phyloP scores from a whole-genome alignment of 2,888 invertebrate species.

The Brenthis daphne region DNA sequence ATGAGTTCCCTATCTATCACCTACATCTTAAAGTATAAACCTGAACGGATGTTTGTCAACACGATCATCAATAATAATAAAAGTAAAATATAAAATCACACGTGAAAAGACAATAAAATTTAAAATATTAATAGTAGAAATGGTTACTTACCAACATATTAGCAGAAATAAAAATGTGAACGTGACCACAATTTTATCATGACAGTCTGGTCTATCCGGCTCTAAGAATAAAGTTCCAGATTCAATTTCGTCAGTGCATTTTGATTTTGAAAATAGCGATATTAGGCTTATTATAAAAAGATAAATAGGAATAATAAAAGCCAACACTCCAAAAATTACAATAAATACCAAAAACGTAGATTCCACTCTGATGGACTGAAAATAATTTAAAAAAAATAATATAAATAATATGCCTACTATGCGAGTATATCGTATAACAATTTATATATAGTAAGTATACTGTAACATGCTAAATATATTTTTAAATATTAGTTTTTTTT shows the following conservation, averaged over 20 bases:
- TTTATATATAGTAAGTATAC: too few relatives aligned
- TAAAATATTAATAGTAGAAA: slow-evolving; percentile 8
- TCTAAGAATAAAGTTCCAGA: slow-evolving; percentile 70
- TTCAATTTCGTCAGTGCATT: slow-evolving; percentile 66
- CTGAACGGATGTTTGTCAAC: too few relatives aligned
- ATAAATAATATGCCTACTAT: too few relatives aligned
- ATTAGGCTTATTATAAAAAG: slow-evolving; percentile 79
- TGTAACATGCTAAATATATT: too few relatives aligned
- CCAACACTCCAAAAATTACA: slow-evolving; percentile 83
- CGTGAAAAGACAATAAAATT: background rate
- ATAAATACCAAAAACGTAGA: slow-evolving; percentile 85
- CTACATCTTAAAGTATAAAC: too few relatives aligned
- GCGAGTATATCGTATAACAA: too few relatives aligned
- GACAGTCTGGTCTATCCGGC: slow-evolving; percentile 63
- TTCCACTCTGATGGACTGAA: slow-evolving; percentile 87
- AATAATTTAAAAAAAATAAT: slow-evolving; percentile 18
- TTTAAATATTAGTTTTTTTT: too few relatives aligned
- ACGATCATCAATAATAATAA: background rate
- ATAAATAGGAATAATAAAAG: slow-evolving; percentile 84
- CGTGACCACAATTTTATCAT: slow-evolving; percentile 64
- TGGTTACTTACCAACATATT: slow-evolving; percentile 67
- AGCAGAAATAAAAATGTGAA: slow-evolving; percentile 67
- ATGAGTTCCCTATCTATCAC: too few relatives aligned
- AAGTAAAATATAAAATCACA: background rate
- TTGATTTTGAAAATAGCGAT: slow-evolving; percentile 70